Evolutionary conservation across 2,797 vertebrate species (phyloP), one percentile per base, ranked within the genome.

Genomic region (Coluber constrictor): DNA sequence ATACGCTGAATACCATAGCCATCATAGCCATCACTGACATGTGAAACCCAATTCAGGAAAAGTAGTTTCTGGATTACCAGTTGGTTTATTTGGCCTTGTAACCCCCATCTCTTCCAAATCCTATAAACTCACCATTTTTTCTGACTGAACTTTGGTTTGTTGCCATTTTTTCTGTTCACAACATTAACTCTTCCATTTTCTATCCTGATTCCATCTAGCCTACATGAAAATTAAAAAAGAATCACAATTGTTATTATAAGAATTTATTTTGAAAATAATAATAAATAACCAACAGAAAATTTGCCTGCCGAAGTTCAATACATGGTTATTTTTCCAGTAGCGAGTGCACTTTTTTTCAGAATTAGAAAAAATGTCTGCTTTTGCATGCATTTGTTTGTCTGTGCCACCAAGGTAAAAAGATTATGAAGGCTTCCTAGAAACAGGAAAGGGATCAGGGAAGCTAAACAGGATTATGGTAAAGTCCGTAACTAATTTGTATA

Each of bases 121-220:
- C 93, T 95, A 90, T 0, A 2, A 96, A 96, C 79, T 97, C 95
- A 99, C 99, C 98, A 98, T 97, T 99, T 99, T 89, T 98, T 98
- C 95, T 97, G 98, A 97, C 96, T 98, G 94, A 99, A 98, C 94
- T 98, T 98, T 90, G 95, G 98, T 97, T 98, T 99, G 97, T 97
- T 98, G 93, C 98, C 97, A 92, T 96, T 98, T 97, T 98, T 99
- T 97, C 98, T 99, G 93, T 98, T 97, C 86, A 98, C 91, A 90
- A 99, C 96, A 7, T 95, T 98, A 96, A 99, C 98, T 97, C 97
- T 98, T 96, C 98, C 99, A 95, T 98, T 98, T 97, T 99, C 99
- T 96, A 98, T 98, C 94, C 97, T 98, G 92, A 99, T 98, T 93
- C 98, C 98, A 93, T 99, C 99, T 96, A 99, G 97, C 95, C 99